Percentiles rank a stretch among this genome's conserved stretches.
Conservation (phyloP, 2,113 vertebrate genomes). For the Hippoglossus stenolepis region DNA sequence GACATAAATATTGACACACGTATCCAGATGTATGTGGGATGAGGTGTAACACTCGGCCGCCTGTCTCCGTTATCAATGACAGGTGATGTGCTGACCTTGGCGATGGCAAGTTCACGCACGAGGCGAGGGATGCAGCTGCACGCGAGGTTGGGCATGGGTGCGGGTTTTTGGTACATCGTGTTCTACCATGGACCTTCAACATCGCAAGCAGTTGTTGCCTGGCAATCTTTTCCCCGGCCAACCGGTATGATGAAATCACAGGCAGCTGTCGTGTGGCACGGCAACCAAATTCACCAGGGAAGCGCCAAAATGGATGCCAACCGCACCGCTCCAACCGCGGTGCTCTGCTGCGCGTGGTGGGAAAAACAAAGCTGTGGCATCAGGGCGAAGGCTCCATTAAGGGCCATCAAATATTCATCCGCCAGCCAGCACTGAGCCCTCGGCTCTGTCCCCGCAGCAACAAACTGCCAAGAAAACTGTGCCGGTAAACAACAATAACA, state of each 20-base stretch:
- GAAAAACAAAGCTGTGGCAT: constrained; percentile 42
- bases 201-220: constrained; percentile 57
- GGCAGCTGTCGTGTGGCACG: constrained; percentile 70
- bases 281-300: constrained; percentile 63
- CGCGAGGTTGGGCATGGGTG: constrained; percentile 5
- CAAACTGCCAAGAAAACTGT: constrained; percentile 44
- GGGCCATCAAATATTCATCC: constrained; percentile 82
- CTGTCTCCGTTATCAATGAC: constrained; percentile 4
- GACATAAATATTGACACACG: constrained; percentile 64
- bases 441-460: constrained; percentile 37
- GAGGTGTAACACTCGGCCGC: constrained; percentile 36
- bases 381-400: constrained; percentile 69
- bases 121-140: constrained; percentile 15
- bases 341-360: constrained; percentile 21
- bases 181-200: constrained; percentile 6
- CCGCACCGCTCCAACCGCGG: constrained; percentile 32
- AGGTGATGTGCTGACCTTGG: constrained; percentile 58
- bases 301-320: constrained; percentile 50
- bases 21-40: constrained; percentile 43
- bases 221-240: constrained; percentile 10
- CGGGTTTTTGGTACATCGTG: constrained; percentile 17
- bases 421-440: constrained; percentile 60
- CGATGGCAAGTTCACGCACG: constrained; percentile 28
- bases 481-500: constrained; percentile 54
- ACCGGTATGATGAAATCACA: constrained; percentile 48